A percentile compares a stretch with the other conserved stretches of the same genome.
phyloP scores from a whole-genome alignment of 2,888 invertebrate genomes.

The Diaperis boleti region DNA sequence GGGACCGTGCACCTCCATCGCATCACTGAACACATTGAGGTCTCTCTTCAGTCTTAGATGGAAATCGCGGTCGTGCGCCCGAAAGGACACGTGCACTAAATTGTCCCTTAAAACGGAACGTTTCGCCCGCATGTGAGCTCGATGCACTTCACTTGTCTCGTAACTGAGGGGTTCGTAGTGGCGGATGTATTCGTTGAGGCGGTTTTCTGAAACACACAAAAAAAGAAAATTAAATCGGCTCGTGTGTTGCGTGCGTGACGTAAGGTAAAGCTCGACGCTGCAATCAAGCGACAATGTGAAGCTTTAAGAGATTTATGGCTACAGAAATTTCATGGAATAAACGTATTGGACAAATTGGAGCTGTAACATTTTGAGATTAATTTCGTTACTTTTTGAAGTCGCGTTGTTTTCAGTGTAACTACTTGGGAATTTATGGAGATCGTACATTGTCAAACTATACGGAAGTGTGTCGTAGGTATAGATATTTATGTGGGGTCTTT shows the following conservation, averaged over 20 bases:
- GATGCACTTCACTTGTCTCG: slow-evolving; percentile 76
- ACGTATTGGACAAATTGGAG: no score
- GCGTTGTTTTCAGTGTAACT: no score
- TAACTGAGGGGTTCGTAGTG: slow-evolving; percentile 91
- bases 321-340: background rate
- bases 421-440: no score
- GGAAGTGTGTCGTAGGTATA: no score
- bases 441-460: no score
- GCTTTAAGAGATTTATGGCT: no score
- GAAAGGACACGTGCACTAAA: slow-evolving; percentile 73
- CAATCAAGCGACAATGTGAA: background rate
- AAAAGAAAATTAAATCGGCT: slow-evolving; percentile 42
- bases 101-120: slow-evolving; percentile 75
- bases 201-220: slow-evolving; percentile 77
- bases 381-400: no score
- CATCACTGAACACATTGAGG: slow-evolving; percentile 83
- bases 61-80: slow-evolving; percentile 85
- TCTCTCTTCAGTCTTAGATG: slow-evolving; percentile 89
- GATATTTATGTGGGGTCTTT: no score
- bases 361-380: no score
- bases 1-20: slow-evolving; percentile 77
- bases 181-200: slow-evolving; percentile 90
- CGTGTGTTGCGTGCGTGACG: no score
- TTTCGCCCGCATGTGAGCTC: slow-evolving; percentile 73
- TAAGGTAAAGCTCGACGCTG: no score